Evolutionary conservation across 1,140 invertebrate species (phyloP).

Genomic region (Heliothis virescens): DNA sequence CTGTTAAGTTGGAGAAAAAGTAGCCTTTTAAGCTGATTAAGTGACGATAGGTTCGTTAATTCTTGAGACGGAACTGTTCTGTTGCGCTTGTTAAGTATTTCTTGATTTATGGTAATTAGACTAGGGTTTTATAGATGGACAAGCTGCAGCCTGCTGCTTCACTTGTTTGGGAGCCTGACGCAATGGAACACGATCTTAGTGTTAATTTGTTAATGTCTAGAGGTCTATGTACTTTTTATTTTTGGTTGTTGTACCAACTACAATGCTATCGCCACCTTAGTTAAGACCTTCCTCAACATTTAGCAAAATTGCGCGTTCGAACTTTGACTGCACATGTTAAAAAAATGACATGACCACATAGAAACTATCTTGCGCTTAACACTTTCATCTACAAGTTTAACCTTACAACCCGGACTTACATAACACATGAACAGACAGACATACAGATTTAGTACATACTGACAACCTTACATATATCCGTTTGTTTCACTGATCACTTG

Average conservation of each 20-base stretch:
- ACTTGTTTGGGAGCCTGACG: no score
- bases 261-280: no score
- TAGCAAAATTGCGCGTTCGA: no score
- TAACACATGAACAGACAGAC: not conserved
- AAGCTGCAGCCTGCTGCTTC: no score
- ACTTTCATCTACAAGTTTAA: slow-evolving; percentile 7
- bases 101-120: not conserved
- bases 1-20: not conserved
- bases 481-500: slow-evolving; percentile 78
- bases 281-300: no score
- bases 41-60: not conserved
- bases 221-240: no score
- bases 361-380: not conserved
- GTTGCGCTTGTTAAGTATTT: not conserved
- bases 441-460: not conserved
- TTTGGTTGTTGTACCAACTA: no score
- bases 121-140: no score
- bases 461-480: slow-evolving; percentile 32
- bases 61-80: not conserved
- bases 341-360: not conserved
- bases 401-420: not conserved
- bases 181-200: not conserved
- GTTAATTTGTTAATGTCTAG: not conserved
- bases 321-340: not conserved
- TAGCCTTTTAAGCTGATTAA: not conserved